Base-by-base conservation (phyloP, 2,888 invertebrate species). In the Drosophila melanosoma region DNA sequence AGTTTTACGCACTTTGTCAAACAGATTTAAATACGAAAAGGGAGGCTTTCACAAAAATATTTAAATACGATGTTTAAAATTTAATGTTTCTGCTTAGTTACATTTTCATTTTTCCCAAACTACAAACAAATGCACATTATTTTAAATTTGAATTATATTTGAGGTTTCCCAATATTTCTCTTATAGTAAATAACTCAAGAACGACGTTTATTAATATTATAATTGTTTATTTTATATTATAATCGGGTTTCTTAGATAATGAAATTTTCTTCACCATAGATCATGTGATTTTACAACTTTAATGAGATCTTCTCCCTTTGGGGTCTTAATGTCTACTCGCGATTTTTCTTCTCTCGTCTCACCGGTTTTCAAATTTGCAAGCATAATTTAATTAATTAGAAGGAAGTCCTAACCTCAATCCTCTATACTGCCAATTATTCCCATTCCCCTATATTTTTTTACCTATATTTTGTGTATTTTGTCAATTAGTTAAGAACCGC, bases 351-450 rank as follows among this genome's bases (percentile, higher is more conserved):
- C 17, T 38, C 38, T 38, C 38, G 17, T 38, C 8, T 8, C 8
- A 17, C 8, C 10, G 17, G 4, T 29, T 5, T 29, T 29, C 29
- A 29, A 29, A 54, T 76, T 76, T 73, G 63, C 63, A 66, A 72
- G 42, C 75, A 71, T 79, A 79, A 80, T 82, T 82, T 79, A 75
- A 80, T 82, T 80, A 79, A 79, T 79, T 80, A 82, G 54, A 52
- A 56, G 17, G 51, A 62, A 62, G 45, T 48, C 64, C 51, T 33
- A 20, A 70, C 36, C 23, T 49, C 49, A 65, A 53, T 29, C 11
- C 12, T 29, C 11, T 26, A 6, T 29, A 42, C 38, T 17, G 33
- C 33, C 29, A 45, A 40, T 4, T 29, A 17, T 12, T 26, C 26
- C 23, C 17, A 15, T 20, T 20, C 12, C 45, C 12, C 12, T n/a